These are phyloP conservation scores for Neoitamus cyanurus DNA, from an alignment of 2,888 invertebrate species.

Conservation along the genomic window DNA sequence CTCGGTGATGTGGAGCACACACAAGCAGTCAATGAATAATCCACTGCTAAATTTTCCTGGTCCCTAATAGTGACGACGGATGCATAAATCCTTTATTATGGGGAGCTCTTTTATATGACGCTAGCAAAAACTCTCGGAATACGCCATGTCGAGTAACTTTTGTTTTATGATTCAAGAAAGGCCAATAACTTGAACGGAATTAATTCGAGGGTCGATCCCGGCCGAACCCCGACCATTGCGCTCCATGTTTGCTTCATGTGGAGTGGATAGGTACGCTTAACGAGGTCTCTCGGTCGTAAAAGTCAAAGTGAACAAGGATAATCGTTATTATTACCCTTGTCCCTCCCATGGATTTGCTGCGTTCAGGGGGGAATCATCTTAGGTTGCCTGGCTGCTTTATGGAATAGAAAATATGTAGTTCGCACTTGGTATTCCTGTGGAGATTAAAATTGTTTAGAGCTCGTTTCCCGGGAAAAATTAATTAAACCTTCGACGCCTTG, in stretches of 20 bases:
- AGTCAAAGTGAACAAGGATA: constrained; percentile 1
- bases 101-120: neutral
- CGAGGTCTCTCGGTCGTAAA: neutral
- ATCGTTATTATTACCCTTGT: constrained; percentile 5
- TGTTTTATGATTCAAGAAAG: neutral
- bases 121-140: neutral
- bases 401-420: neutral
- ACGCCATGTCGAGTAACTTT: neutral
- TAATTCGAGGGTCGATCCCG: neutral
- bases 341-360: neutral
- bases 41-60: neutral
- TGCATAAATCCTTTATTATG: constrained; percentile 1
- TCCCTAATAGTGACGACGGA: neutral
- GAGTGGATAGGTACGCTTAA: neutral
- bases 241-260: neutral
- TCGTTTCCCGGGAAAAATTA: neutral
- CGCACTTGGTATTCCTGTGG: neutral
- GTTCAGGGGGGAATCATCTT: neutral
- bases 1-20: neutral
- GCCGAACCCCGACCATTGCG: neutral
- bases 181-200: constrained; percentile 1
- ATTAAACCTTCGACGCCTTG: neutral
- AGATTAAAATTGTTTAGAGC: neutral
- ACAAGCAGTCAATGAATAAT: neutral
- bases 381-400: neutral